A percentile compares a stretch with the other conserved stretches of the same genome.
phyloP scores from a whole-genome alignment of 2,797 vertebrate genomes.

The Eremophila alpestris region DNA sequence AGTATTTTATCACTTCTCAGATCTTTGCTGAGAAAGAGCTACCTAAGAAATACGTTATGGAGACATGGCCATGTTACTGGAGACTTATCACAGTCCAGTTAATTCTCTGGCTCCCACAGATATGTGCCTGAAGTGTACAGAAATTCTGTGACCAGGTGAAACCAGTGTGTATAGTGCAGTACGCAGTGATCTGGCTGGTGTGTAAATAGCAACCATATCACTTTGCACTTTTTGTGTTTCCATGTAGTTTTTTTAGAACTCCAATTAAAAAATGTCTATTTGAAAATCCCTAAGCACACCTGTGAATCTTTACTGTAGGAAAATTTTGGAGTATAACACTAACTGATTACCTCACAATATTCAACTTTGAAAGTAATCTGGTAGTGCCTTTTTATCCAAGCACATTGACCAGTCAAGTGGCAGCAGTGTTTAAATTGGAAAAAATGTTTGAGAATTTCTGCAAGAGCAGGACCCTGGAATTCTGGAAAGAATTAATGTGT shows the following conservation, averaged over 20 bases:
- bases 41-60: neutral
- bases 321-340: neutral
- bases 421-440: neutral
- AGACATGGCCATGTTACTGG: neutral
- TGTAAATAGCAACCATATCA: neutral
- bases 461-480: neutral
- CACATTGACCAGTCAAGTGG: neutral
- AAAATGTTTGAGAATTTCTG: neutral
- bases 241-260: neutral
- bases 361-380: neutral
- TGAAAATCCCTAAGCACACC: neutral
- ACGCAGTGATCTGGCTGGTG: neutral
- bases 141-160: neutral
- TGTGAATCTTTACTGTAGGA: neutral
- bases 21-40: neutral
- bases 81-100: neutral
- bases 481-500: neutral
- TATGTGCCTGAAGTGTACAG: neutral
- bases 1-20: neutral
- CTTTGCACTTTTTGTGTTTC: neutral
- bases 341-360: neutral
- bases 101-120: neutral
- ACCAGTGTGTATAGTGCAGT: neutral
- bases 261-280: neutral
- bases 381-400: neutral